Evolutionary conservation across 2,797 vertebrate genomes (phyloP), one percentile per base, ranked within the genome.

Genomic region (Malacoraja senta): DNA sequence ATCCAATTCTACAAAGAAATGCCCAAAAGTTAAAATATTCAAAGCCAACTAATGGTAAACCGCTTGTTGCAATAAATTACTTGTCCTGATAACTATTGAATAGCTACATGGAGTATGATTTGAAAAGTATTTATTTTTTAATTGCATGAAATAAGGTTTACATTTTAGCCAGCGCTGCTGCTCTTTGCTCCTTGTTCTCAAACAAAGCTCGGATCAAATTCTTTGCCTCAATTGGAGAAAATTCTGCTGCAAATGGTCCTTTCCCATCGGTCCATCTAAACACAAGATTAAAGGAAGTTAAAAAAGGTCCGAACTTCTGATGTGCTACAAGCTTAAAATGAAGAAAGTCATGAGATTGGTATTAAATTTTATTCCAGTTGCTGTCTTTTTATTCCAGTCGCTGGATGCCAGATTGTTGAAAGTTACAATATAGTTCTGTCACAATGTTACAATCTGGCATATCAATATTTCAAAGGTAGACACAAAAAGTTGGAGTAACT

Each of bases 191-290:
- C n/a, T n/a, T n/a, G n/a, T n/a, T n/a, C n/a, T n/a, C n/a, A n/a
- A n/a, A n/a, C n/a, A n/a, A n/a, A n/a, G n/a, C n/a, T n/a, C n/a
- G n/a, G n/a, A n/a, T n/a, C n/a, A n/a, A n/a, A n/a, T 96, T 98
- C 97, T 98, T 99, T 95, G 99, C 97, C 95, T 99, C 98, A 0
- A 95, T 96, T 32, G 97, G 96, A 1, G 97, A 97, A 94, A 99
- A 99, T 44, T 98, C 98, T 58, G 96, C 91, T 4, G 98, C 98
- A 78, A 99, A 95, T 1, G 98, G 98, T 8, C 99, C 99, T 95
- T 99, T 99, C 29, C 98, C 96, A 81, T 99, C 98, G 0, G 98
- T 97, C 99, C 99, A 99, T 95, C 99, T 99, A 93, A 0, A 93
- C 0, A 94, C 29, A 91, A n/a, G 91, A 93, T 94, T 91, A 95